Base-by-base conservation (phyloP, 2,888 invertebrate species). In the Cerastis rubricosa region DNA sequence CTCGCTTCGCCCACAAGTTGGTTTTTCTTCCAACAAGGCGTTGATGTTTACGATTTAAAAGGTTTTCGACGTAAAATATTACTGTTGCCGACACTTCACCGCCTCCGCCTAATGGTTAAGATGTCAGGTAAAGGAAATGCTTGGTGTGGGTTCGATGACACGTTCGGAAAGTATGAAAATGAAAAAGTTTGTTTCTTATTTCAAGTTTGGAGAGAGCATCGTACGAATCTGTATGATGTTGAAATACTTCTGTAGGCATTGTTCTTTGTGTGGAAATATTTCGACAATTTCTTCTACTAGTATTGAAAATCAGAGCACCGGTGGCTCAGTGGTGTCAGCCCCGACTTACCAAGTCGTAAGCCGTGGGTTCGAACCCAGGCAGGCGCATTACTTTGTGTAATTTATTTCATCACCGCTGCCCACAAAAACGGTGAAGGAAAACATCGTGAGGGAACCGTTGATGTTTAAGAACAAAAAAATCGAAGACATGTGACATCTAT, bases 21-120 rank as follows among this genome's bases (percentile, higher is more conserved):
- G 91, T 92, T 94, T 94, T 94, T 93, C 91, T 91, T 89, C 90
- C 92, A 90, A 91, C 93, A 91, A 90, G 90, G 89, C 91, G 90
- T 90, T 92, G 92, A 94, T 94, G 94, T 95, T 95, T 95, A 95
- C 95, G 93, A 94, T 95, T 95, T 95, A 95, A 95, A 95, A 95
- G 95, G 94, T 94, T 95, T 94, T 90, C 91, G 94, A 94, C 94
- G 93, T 95, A 94, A 95, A 94, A 94, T 95, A 95, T 95, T 94
- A 92, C 93, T 91, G 92, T 93, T 93, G 92, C 91, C 89, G 91
- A 92, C 92, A 94, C 91, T 94, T 95, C 83, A 69, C 88, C 77
- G 81, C 76, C 81, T 78, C 67, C 85, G 85, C 82, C 88, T 90
- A 90, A 91, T 91, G 91, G 90, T 91, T 88, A 83, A 90, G 90